phyloP scores from a whole-genome alignment of 2,113 vertebrate species.

The Mixornis gularis region DNA sequence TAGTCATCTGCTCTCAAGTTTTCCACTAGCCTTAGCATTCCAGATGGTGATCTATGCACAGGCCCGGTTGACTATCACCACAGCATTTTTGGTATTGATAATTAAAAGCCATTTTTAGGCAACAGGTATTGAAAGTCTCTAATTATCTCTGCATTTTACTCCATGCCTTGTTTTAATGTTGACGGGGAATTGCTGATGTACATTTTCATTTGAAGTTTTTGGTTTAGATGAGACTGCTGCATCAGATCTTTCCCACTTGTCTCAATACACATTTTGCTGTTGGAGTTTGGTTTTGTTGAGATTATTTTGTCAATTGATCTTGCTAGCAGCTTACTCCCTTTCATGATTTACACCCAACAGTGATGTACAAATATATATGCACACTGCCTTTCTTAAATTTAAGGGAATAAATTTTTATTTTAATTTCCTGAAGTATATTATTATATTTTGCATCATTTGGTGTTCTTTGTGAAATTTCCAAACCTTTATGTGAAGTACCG shows the following conservation, averaged over 20 bases:
- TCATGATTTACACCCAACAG: not conserved
- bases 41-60: slow-evolving; percentile 35
- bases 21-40: not conserved
- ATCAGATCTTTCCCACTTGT: not conserved
- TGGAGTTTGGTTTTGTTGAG: not conserved
- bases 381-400: not conserved
- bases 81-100: slow-evolving; percentile 2
- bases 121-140: not conserved
- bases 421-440: not conserved
- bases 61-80: not conserved
- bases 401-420: not conserved
- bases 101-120: not conserved
- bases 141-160: slow-evolving; percentile 12
- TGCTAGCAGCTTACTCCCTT: not conserved
- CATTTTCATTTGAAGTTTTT: not conserved
- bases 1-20: slow-evolving; percentile 1
- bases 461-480: slow-evolving; percentile 1
- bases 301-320: not conserved
- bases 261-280: not conserved
- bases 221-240: not conserved
- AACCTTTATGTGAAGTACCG: not conserved
- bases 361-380: not conserved
- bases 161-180: not conserved
- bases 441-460: not conserved
- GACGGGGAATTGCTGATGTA: not conserved